phyloP scores from a whole-genome alignment of 1,140 invertebrate genomes.

The Chironomus tepperi region DNA sequence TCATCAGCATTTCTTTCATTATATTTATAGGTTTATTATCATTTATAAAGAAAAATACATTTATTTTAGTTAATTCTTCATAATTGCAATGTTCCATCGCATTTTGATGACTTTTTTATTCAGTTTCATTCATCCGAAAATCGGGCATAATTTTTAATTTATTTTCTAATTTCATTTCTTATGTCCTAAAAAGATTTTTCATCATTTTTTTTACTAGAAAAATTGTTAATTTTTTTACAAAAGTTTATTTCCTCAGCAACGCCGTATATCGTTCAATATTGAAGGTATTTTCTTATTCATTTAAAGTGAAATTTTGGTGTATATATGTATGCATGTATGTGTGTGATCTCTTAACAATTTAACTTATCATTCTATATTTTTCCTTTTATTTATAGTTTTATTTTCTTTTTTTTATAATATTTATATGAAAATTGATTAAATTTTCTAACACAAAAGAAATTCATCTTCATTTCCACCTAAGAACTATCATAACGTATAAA shows the following conservation, averaged over 20 bases:
- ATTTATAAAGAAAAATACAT: neutral
- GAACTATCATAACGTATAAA: neutral
- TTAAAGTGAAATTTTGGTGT: conserved; percentile 8
- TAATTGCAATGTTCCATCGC: neutral
- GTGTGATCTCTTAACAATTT: neutral
- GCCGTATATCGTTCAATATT: neutral
- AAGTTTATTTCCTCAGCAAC: neutral
- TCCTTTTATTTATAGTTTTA: neutral
- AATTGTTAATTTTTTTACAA: neutral
- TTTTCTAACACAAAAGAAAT: conserved; percentile 5
- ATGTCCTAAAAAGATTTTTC: neutral
- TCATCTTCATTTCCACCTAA: neutral
- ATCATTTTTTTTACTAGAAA: neutral
- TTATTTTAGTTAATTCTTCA: neutral
- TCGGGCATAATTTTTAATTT: neutral
- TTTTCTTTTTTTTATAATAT: neutral
- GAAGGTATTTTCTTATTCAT: neutral
- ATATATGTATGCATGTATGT: neutral
- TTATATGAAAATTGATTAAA: neutral
- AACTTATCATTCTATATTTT: neutral
- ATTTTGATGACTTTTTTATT: neutral
- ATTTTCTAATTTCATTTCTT: neutral
- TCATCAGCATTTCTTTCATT: too few relatives aligned
- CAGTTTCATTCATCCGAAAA: neutral
- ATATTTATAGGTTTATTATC: too few relatives aligned